phyloP scores from a whole-genome alignment of 2,797 vertebrate genomes.

The Microctenopoma lineatum region DNA sequence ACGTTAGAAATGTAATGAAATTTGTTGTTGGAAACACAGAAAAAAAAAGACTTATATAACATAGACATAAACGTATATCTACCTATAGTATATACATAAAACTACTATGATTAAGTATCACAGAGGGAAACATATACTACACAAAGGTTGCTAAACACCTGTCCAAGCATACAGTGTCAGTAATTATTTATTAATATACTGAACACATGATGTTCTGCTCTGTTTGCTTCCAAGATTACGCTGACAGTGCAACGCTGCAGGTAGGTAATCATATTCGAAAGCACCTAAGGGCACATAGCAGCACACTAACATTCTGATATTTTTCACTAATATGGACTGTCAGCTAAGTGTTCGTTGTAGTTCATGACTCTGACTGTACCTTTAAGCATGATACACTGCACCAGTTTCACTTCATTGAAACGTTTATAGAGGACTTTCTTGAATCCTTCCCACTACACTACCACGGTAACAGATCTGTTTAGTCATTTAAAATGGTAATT shows the following conservation, averaged over 20 bases:
- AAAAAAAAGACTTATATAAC: neutral
- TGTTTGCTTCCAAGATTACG: conserved; percentile 46
- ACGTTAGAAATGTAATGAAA: conserved; percentile 3
- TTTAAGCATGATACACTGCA: conserved; percentile 11
- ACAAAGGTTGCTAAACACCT: conserved; percentile 33
- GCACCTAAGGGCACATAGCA: conserved; percentile 49
- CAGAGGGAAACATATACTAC: neutral
- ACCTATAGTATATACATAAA: neutral
- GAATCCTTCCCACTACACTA: too few relatives aligned
- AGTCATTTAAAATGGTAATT: too few relatives aligned
- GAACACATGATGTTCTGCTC: conserved; percentile 43
- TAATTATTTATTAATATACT: conserved; percentile 13
- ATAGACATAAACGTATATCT: neutral
- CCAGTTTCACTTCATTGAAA: too few relatives aligned
- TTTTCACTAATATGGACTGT: conserved; percentile 40
- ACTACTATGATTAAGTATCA: neutral
- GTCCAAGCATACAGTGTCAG: conserved; percentile 33
- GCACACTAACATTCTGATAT: conserved; percentile 33
- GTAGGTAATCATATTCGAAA: conserved; percentile 60
- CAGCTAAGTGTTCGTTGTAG: conserved; percentile 38
- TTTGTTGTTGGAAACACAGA: neutral
- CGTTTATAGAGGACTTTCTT: too few relatives aligned
- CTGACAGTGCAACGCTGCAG: conserved; percentile 58
- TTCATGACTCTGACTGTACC: conserved; percentile 40
- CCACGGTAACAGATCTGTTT: too few relatives aligned